Conservation (phyloP, 2,797 vertebrate genomes). For the Typhlichthys subterraneus region DNA sequence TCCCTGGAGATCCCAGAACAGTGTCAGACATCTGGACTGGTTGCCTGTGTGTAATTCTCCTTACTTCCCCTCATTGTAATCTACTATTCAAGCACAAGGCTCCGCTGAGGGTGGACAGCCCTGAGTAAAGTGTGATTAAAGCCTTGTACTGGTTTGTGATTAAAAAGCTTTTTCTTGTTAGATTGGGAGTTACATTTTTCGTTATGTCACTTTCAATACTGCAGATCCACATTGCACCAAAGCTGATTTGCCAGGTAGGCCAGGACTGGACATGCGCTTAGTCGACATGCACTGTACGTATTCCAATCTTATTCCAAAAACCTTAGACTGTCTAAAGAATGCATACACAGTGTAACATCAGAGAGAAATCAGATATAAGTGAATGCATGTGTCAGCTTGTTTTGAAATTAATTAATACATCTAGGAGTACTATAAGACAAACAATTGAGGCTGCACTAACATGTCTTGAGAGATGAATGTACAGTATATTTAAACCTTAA, state of each 20-base stretch:
- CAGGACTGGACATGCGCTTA: constrained; percentile 1
- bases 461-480: no score
- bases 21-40: constrained; percentile 15
- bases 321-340: constrained; percentile 7
- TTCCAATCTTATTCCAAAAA: neutral
- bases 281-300: constrained; percentile 11
- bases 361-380: neutral
- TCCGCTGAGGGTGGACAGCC: neutral
- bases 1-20: constrained; percentile 15
- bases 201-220: constrained; percentile 14
- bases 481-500: no score
- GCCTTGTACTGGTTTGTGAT: constrained; percentile 35
- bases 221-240: constrained; percentile 18
- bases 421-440: no score
- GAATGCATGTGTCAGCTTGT: no score
- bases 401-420: no score
- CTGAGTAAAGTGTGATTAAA: constrained; percentile 45
- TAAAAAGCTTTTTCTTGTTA: constrained; percentile 27
- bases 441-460: no score
- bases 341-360: constrained; percentile 22
- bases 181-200: constrained; percentile 30
- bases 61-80: constrained; percentile 1
- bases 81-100: constrained; percentile 26
- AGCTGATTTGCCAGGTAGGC: constrained; percentile 11
- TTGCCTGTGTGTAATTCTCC: constrained; percentile 17